phyloP scores from a whole-genome alignment of 1,140 invertebrate genomes.

The Drosophila setifemur region DNA sequence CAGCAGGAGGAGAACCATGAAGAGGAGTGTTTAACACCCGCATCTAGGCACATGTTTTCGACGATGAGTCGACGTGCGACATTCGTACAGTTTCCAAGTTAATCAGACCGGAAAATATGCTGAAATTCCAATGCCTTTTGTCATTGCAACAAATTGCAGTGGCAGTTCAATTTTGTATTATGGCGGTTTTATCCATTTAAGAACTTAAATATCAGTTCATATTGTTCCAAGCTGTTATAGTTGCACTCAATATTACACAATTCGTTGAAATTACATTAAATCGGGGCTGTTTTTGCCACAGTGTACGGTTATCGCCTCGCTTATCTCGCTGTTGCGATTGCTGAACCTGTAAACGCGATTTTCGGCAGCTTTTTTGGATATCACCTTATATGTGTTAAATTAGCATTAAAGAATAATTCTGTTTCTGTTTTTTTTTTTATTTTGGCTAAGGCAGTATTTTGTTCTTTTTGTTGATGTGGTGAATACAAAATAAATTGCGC shows the following conservation, averaged over 20 bases:
- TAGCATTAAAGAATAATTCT: conserved; percentile 62
- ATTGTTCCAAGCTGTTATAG: no score
- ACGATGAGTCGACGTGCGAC: background rate
- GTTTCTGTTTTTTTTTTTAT: conserved; percentile 11
- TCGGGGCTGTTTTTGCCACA: background rate
- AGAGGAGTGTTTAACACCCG: conserved; percentile 27
- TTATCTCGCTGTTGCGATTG: conserved; percentile 16
- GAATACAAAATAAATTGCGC: conserved; percentile 82
- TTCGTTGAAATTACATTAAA: background rate
- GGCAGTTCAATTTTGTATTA: no score
- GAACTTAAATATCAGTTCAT: no score
- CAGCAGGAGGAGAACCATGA: background rate
- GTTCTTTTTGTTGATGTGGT: conserved; percentile 34
- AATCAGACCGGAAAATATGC: conserved; percentile 11
- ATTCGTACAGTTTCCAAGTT: conserved; percentile 18
- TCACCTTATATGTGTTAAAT: conserved; percentile 36
- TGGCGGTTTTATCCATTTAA: no score
- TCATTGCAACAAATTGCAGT: background rate
- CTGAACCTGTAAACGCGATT: conserved; percentile 52
- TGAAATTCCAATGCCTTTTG: background rate
- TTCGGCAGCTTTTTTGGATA: conserved; percentile 29
- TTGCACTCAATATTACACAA: no score
- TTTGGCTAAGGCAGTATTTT: conserved; percentile 18
- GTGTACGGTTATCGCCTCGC: conserved; percentile 18
- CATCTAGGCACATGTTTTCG: conserved; percentile 30